phyloP scores from a whole-genome alignment of 1,140 invertebrate species.

The Orius insidiosus region DNA sequence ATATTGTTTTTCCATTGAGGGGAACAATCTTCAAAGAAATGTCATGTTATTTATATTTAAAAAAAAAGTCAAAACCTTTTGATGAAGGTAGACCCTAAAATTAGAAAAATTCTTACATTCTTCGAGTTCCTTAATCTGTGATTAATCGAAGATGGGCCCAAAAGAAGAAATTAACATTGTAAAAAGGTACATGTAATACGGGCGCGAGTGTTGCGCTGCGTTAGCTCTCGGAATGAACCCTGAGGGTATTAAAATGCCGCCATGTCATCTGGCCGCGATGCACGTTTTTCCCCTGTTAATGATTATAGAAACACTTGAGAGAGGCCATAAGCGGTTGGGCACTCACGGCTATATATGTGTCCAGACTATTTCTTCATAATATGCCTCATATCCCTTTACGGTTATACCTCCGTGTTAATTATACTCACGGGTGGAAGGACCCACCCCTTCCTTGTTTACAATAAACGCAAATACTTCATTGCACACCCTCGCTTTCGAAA shows the following conservation, averaged over 20 bases:
- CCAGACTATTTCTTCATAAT: constrained; percentile 12
- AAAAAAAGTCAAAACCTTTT: too few relatives aligned
- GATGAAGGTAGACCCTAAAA: too few relatives aligned
- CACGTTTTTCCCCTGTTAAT: constrained; percentile 10
- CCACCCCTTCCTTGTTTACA: constrained; percentile 4
- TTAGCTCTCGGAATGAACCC: constrained; percentile 7
- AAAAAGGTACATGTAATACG: too few relatives aligned
- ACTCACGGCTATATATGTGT: constrained; percentile 3
- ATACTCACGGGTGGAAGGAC: constrained; percentile 2
- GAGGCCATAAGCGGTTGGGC: constrained; percentile 7
- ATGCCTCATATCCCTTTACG: constrained; percentile 12
- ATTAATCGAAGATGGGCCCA: too few relatives aligned
- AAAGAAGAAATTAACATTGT: too few relatives aligned
- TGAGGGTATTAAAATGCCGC: constrained; percentile 8
- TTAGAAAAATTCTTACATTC: too few relatives aligned
- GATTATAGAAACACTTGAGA: constrained; percentile 11
- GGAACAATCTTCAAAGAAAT: too few relatives aligned
- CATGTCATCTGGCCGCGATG: constrained; percentile 4
- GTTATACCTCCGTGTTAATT: constrained; percentile 9
- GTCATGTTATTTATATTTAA: too few relatives aligned
- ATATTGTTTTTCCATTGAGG: too few relatives aligned
- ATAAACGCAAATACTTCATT: constrained; percentile 10
- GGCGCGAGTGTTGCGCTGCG: constrained; percentile 1
- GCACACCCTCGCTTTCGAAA: neutral
- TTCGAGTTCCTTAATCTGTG: too few relatives aligned